Conservation (phyloP, 2,113 vertebrate genomes). For the Poeciliopsis occidentalis region DNA sequence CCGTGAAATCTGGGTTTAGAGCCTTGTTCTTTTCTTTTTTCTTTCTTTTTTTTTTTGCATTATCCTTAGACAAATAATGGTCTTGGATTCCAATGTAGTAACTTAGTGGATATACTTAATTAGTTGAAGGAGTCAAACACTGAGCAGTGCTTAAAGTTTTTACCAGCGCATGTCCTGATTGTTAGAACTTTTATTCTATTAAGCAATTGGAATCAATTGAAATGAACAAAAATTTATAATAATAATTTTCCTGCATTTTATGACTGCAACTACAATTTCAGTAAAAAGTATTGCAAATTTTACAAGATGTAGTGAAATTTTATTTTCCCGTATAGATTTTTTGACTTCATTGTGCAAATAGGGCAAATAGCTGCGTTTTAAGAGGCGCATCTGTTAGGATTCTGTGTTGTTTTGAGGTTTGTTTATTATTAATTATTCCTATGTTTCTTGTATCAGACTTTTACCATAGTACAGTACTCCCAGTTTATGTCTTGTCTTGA, state of each 20-base stretch:
- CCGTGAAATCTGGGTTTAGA: conserved; percentile 21
- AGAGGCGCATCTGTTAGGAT: no score
- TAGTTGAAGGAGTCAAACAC: neutral
- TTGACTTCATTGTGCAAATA: no score
- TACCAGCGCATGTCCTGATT: neutral
- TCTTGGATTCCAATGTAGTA: conserved; percentile 12
- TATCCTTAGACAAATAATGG: conserved; percentile 19
- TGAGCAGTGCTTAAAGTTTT: neutral
- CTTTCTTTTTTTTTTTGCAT: neutral
- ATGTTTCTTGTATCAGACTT: no score
- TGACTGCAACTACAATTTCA: neutral
- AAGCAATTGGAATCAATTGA: neutral
- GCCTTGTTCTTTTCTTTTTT: no score
- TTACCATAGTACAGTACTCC: no score
- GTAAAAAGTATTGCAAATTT: neutral
- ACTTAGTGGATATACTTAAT: neutral
- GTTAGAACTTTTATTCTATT: no score
- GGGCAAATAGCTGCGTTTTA: no score
- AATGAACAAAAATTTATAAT: neutral
- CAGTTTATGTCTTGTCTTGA: no score
- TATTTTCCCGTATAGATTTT: neutral
- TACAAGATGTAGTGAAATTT: neutral
- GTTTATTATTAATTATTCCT: no score
- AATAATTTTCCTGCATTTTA: neutral
- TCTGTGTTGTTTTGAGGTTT: no score